Evolutionary conservation across 2,888 invertebrate genomes (phyloP), one percentile per base, ranked within the genome.

Genomic region (Apodemia duryi): DNA sequence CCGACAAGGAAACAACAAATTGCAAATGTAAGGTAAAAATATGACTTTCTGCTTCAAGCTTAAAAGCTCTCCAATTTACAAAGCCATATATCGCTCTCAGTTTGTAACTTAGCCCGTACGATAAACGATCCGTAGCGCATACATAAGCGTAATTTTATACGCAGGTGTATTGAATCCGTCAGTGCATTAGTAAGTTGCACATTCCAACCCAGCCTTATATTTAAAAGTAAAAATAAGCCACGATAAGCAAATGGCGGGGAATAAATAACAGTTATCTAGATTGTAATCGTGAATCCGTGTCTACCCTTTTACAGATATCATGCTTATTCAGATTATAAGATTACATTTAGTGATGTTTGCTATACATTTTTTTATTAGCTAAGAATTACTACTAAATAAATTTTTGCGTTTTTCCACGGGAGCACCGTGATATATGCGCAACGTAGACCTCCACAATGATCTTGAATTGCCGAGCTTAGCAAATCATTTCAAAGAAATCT

Each of bases 141-240:
- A 82, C 83, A 83, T 82, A 85, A 84, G 80, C 77, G 78, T 78
- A 80, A 78, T 72, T 80, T 77, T 77, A 81, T 79, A 80, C 80
- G 82, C 85, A 84, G 82, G 85, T 84, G 84, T 79, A 84, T 79
- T 77, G 78, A 76, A 80, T 77, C 78, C 73, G 72, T 71, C 72
- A 66, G 68, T 70, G 77, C 73, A 78, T 76, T 78, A 63, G 62
- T 65, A 41, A 65, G 69, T 65, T 62, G 66, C 66, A 66, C 65
- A 65, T 68, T 61, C 69, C 69, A 65, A 66, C 57, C 65, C 66
- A 54, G 49, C 69, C 67, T 68, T 69, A 70, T 70, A 70, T 70
- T 65, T 70, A 66, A 69, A 70, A 66, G 69, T 67, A 67, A 70
- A 70, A 70, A 70, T 71, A 70, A 66, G 67, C 68, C 65, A 68